These are phyloP conservation scores for Ormyrus thymus DNA, from an alignment of 2,888 invertebrate genomes.

Conservation along the genomic window DNA sequence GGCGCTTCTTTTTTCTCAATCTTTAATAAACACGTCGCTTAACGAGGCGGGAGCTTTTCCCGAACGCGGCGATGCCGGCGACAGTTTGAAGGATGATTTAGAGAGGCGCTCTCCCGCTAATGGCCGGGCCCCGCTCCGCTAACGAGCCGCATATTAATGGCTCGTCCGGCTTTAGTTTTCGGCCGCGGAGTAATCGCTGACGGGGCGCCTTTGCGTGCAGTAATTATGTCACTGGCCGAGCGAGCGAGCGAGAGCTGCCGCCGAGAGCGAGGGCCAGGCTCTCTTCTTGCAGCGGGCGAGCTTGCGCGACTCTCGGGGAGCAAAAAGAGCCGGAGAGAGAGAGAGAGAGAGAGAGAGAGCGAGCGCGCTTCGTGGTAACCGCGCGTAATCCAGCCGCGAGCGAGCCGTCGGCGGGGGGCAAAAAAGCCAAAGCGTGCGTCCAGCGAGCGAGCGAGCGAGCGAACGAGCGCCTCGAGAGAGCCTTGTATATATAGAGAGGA, in stretches of 20 bases:
- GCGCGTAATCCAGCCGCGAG: conserved; percentile 66
- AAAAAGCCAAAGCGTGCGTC: conserved; percentile 64
- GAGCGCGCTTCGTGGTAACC: conserved; percentile 65
- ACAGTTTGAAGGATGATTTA: conserved; percentile 28
- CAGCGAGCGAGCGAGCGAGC: conserved; percentile 23
- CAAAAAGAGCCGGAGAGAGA: not conserved
- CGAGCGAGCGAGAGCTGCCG: not conserved
- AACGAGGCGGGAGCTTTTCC: no score
- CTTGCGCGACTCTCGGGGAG: conserved; percentile 1
- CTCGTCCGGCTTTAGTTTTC: no score
- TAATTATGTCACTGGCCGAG: not conserved
- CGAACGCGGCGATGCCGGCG: not conserved
- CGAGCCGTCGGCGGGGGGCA: conserved; percentile 51
- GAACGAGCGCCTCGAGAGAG: not conserved
- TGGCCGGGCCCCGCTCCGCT: not conserved
- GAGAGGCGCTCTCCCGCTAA: conserved; percentile 2
- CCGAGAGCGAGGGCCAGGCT: not conserved
- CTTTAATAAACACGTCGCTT: no score
- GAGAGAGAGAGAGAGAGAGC: conserved; percentile 24
- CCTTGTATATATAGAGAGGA: not conserved
- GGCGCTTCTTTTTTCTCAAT: no score
- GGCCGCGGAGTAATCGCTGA: not conserved
- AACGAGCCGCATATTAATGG: conserved; percentile 33
- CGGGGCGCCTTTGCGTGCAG: not conserved
- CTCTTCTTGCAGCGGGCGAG: not conserved